These are phyloP conservation scores for Archocentrus centrarchus DNA, from an alignment of 2,113 vertebrate genomes.

Conservation along the genomic window DNA sequence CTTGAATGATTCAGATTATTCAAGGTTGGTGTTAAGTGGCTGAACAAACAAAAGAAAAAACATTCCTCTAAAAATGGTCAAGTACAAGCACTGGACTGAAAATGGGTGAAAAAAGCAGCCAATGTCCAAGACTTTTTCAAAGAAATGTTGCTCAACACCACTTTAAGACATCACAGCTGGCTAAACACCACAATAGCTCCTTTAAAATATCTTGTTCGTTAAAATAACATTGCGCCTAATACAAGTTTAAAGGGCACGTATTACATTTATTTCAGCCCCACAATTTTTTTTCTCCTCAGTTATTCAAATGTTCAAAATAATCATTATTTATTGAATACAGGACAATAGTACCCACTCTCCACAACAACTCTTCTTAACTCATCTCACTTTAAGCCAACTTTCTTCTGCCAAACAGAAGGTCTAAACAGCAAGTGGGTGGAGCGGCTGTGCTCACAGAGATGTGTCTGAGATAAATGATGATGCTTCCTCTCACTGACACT, in stretches of 20 bases:
- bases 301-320: constrained; percentile 1
- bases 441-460: too few relatives aligned
- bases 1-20: not conserved
- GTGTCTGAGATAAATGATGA: too few relatives aligned
- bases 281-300: not conserved
- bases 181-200: not conserved
- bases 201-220: not conserved
- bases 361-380: not conserved
- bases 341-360: not conserved
- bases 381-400: too few relatives aligned
- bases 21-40: not conserved
- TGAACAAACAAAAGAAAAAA: not conserved
- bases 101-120: not conserved
- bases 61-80: not conserved
- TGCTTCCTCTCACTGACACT: too few relatives aligned
- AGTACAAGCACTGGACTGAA: not conserved
- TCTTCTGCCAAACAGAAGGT: too few relatives aligned
- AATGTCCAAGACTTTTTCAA: not conserved
- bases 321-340: not conserved
- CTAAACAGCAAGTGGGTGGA: too few relatives aligned
- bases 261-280: not conserved
- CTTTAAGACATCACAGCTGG: not conserved
- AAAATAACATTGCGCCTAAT: not conserved
- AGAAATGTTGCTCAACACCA: not conserved
- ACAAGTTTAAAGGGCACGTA: too few relatives aligned